These are phyloP conservation scores for Columba janthina DNA, from an alignment of 2,113 vertebrate species.

Conservation along the genomic window DNA sequence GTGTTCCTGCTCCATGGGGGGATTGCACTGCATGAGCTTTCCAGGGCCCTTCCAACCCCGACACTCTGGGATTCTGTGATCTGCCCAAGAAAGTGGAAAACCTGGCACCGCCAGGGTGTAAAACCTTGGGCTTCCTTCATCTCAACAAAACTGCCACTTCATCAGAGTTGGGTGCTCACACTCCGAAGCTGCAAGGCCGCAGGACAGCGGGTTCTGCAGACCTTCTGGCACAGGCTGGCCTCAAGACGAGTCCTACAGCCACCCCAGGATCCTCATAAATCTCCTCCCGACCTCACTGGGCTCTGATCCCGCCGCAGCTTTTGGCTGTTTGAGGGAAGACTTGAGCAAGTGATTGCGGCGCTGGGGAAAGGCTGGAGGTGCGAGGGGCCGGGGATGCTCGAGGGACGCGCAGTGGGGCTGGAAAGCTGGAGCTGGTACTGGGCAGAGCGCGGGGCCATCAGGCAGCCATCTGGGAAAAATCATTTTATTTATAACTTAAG, in stretches of 20 bases:
- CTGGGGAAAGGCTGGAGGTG: neutral
- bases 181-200: neutral
- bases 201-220: neutral
- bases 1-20: too few relatives aligned
- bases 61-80: too few relatives aligned
- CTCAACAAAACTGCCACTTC: fast-evolving
- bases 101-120: neutral
- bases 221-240: neutral
- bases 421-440: slow-evolving; percentile 14
- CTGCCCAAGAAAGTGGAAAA: neutral
- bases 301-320: neutral
- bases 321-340: neutral
- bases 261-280: neutral
- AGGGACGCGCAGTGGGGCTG: slow-evolving; percentile 30
- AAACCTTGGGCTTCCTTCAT: neutral
- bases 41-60: too few relatives aligned
- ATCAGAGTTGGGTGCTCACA: fast-evolving
- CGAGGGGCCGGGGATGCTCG: neutral
- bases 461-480: slow-evolving; percentile 73
- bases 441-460: slow-evolving; percentile 53
- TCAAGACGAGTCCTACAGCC: neutral
- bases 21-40: too few relatives aligned
- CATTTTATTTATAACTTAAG: slow-evolving; percentile 78
- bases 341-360: neutral
- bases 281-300: neutral